Evolutionary conservation across 1,140 invertebrate genomes (phyloP).

Genomic region (Pachyrhynchus sulphureomaculatus): DNA sequence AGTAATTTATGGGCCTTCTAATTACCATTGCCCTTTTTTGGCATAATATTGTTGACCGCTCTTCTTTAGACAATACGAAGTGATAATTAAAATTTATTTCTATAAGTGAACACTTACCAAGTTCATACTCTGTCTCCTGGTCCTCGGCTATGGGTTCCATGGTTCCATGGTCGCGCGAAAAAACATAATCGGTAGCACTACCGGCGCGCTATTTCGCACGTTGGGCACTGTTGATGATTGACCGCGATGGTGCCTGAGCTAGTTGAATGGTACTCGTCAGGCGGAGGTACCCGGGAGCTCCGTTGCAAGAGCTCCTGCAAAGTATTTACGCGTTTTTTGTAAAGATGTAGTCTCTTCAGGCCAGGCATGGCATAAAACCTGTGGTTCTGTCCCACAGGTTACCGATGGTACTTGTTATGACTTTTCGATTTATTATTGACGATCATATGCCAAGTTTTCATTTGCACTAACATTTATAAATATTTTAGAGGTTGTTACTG

Average conservation of each 20-base stretch:
- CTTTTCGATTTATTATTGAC: too few relatives aligned
- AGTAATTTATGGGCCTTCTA: too few relatives aligned
- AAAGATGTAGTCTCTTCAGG: background rate
- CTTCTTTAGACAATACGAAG: too few relatives aligned
- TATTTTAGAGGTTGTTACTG: too few relatives aligned
- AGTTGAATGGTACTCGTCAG: background rate
- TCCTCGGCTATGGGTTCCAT: constrained; percentile 69
- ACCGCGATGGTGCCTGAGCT: background rate
- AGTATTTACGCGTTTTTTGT: background rate
- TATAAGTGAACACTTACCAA: constrained; percentile 63
- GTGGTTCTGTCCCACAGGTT: background rate
- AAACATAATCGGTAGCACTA: constrained; percentile 41
- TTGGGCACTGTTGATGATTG: background rate
- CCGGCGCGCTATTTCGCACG: constrained; percentile 28
- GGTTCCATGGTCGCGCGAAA: constrained; percentile 45
- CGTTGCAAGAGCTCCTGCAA: background rate
- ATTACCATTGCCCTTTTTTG: too few relatives aligned
- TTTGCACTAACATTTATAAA: too few relatives aligned
- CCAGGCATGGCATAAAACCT: background rate
- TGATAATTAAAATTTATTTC: too few relatives aligned
- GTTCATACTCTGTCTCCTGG: constrained; percentile 63
- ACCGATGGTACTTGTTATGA: background rate
- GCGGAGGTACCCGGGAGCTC: background rate
- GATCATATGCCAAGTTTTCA: too few relatives aligned
- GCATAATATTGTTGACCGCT: too few relatives aligned